Percentiles rank a stretch among this genome's conserved stretches.
Evolutionary conservation across 2,113 vertebrate species (phyloP).

Genomic region (Crotophaga sulcirostris): DNA sequence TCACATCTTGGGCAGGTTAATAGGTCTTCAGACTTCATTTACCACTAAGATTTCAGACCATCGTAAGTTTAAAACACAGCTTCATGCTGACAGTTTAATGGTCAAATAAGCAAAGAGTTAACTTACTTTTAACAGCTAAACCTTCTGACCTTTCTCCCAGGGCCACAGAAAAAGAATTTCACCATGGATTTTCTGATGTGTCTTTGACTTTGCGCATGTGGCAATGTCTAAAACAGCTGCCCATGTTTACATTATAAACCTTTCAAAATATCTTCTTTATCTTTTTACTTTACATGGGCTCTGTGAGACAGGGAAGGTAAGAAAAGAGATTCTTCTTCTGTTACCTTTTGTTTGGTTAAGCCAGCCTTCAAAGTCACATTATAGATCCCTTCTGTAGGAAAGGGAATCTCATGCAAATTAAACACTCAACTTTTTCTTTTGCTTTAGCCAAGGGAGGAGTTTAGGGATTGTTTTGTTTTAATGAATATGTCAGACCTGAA

Average conservation of each 20-base stretch:
- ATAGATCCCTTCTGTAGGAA: conserved; percentile 9
- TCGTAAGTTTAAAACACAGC: conserved; percentile 67
- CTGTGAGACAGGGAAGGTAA: conserved; percentile 37
- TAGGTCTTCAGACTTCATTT: conserved; percentile 71
- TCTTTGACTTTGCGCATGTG: conserved; percentile 37
- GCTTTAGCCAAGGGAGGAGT: not conserved
- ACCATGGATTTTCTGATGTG: conserved; percentile 5
- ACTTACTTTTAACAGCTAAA: conserved; percentile 73
- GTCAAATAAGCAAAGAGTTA: conserved; percentile 69
- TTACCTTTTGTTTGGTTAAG: not conserved
- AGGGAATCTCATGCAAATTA: not conserved
- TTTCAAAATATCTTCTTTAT: conserved; percentile 63
- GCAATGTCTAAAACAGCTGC: conserved; percentile 63
- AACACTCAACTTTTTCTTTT: conserved; percentile 9
- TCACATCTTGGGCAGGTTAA: conserved; percentile 62
- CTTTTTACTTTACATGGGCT: not conserved
- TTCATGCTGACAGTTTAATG: conserved; percentile 77
- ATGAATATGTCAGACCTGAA: conserved; percentile 46
- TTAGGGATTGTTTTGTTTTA: not conserved
- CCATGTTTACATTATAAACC: conserved; percentile 51
- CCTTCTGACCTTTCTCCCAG: conserved; percentile 40
- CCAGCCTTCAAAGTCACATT: conserved; percentile 24
- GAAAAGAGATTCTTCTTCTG: not conserved
- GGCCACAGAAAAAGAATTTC: conserved; percentile 59
- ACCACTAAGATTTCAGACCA: conserved; percentile 55